Conservation (phyloP, 2,888 invertebrate species). For the Drosophila aldrichi region DNA sequence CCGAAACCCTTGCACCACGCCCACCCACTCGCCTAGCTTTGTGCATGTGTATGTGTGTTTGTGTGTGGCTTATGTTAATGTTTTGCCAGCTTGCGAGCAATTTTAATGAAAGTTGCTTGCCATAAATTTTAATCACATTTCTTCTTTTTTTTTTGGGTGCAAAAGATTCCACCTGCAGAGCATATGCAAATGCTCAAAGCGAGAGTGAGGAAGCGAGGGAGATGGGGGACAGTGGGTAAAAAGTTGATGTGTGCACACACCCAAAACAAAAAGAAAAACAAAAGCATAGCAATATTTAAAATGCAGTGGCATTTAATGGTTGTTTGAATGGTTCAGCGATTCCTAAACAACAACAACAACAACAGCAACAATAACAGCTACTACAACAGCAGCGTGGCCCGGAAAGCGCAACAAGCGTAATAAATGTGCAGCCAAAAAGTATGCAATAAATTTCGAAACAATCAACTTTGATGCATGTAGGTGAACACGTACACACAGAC, state of each 20-base stretch:
- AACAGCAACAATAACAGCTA: constrained; percentile 1
- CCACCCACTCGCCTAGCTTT: neutral
- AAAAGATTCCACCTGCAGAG: constrained; percentile 18
- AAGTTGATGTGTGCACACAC: neutral
- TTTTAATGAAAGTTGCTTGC: constrained; percentile 67
- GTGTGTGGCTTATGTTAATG: constrained; percentile 68
- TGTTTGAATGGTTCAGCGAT: constrained; percentile 75
- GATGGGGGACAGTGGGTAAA: neutral
- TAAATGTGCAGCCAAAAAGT: constrained; percentile 78
- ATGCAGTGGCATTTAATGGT: constrained; percentile 67
- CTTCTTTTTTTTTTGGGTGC: constrained; percentile 4
- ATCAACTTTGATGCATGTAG: constrained; percentile 81
- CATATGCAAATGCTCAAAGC: constrained; percentile 19
- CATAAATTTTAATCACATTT: constrained; percentile 69
- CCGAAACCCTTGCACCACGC: constrained; percentile 29
- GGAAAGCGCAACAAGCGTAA: constrained; percentile 80
- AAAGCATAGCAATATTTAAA: constrained; percentile 55
- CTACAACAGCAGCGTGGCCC: constrained; percentile 47
- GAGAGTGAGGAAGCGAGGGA: neutral
- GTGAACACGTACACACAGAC: constrained; percentile 54
- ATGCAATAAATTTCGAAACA: constrained; percentile 82
- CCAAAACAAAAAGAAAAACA: neutral
- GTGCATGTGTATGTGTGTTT: constrained; percentile 22
- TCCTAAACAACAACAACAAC: constrained; percentile 69
- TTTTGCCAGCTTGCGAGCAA: constrained; percentile 47